A percentile compares a stretch with the other conserved stretches of the same genome.
These are phyloP conservation scores for Pangasianodon gigas DNA, from an alignment of 2,113 vertebrate species.

Conservation along the genomic window DNA sequence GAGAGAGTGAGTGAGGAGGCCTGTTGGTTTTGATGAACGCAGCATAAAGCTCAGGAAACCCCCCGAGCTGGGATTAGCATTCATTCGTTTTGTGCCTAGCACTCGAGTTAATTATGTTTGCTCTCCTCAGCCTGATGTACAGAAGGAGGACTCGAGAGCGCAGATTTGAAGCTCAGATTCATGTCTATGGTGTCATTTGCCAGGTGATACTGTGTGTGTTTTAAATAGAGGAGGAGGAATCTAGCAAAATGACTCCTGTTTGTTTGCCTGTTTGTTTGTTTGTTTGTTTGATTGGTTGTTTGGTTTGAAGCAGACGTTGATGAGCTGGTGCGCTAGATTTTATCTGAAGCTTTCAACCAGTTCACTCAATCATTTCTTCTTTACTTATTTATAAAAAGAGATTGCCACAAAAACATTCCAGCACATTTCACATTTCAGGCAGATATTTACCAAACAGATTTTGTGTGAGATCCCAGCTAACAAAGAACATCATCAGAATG, in stretches of 20 bases:
- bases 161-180: constrained; percentile 21
- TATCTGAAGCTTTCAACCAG: background rate
- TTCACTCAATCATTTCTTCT: background rate
- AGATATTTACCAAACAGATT: background rate
- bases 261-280: background rate
- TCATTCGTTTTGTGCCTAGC: constrained; percentile 38
- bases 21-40: constrained; percentile 49
- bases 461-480: too few relatives aligned
- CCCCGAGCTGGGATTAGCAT: constrained; percentile 51
- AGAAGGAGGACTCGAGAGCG: constrained; percentile 25
- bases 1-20: constrained; percentile 12
- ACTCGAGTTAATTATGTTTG: constrained; percentile 53
- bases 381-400: background rate
- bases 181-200: background rate
- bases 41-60: constrained; percentile 36
- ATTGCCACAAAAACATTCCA: background rate
- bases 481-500: too few relatives aligned
- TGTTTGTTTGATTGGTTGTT: background rate
- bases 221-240: background rate
- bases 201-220: constrained; percentile 28
- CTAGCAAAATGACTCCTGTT: background rate
- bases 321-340: background rate
- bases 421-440: background rate
- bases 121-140: constrained; percentile 41
- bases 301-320: background rate